These are phyloP conservation scores for Lutjanus campechanus DNA, from an alignment of 2,797 vertebrate genomes.

Conservation along the genomic window DNA sequence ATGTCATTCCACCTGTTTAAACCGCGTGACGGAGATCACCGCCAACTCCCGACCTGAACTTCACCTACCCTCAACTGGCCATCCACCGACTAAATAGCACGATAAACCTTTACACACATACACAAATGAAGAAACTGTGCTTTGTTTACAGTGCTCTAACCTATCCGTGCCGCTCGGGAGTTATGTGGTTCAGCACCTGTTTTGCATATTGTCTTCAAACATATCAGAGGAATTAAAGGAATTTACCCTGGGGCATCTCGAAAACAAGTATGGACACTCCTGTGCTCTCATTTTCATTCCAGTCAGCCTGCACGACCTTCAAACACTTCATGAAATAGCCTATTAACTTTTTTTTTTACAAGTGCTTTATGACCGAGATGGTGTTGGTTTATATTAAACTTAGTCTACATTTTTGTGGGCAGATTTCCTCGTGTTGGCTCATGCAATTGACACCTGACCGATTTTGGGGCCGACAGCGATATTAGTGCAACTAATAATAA, in stretches of 20 bases:
- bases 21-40: too few species aligned
- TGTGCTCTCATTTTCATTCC: conserved; percentile 33
- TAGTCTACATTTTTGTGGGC: not conserved
- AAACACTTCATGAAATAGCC: not conserved
- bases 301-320: conserved; percentile 1
- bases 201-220: conserved; percentile 54
- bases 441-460: too few species aligned
- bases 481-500: too few species aligned
- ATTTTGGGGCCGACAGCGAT: too few species aligned
- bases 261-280: conserved; percentile 49
- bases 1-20: too few species aligned
- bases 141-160: not conserved
- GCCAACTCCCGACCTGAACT: too few species aligned
- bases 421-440: not conserved
- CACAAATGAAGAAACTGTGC: not conserved
- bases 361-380: not conserved
- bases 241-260: conserved; percentile 50
- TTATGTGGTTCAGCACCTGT: not conserved
- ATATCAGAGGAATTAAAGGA: conserved; percentile 44
- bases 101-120: too few species aligned
- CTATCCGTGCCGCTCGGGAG: not conserved
- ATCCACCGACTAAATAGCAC: too few species aligned
- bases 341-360: not conserved
- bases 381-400: not conserved
- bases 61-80: too few species aligned